A percentile compares a stretch with the other conserved stretches of the same genome.
Conservation (phyloP, 2,113 vertebrate species). For the Struthidea cinerea region DNA sequence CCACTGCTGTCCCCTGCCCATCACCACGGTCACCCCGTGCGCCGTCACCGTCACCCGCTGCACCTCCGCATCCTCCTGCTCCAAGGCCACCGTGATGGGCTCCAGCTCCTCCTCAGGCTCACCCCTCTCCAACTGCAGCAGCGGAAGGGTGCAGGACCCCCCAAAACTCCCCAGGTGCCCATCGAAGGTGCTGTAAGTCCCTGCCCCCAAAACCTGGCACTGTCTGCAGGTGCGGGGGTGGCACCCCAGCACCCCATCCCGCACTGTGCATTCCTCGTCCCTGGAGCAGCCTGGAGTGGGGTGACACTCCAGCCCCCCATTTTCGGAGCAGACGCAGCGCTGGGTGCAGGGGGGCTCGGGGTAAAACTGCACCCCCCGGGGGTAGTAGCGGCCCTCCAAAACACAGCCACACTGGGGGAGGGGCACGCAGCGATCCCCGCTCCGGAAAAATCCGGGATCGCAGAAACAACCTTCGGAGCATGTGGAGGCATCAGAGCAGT, state of each 20-base stretch:
- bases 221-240: background rate
- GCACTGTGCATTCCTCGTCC: background rate
- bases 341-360: background rate
- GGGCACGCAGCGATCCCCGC: constrained; percentile 71
- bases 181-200: constrained; percentile 58
- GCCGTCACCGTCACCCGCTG: background rate
- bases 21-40: background rate
- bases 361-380: constrained; percentile 62
- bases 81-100: background rate
- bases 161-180: background rate
- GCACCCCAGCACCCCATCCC: constrained; percentile 16
- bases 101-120: background rate
- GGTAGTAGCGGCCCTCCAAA: constrained; percentile 70
- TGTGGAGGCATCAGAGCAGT: constrained; percentile 10
- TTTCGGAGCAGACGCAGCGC: constrained; percentile 1
- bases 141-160: constrained; percentile 43
- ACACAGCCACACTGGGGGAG: constrained; percentile 75
- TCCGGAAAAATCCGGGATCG: constrained; percentile 66
- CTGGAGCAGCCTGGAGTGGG: background rate
- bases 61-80: background rate
- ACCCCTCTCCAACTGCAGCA: background rate
- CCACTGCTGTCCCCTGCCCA: background rate
- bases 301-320: constrained; percentile 10
- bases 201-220: constrained; percentile 47
- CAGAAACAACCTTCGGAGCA: constrained; percentile 79